A percentile compares a stretch with the other conserved stretches of the same genome.
Conservation (phyloP, 2,113 vertebrate genomes). For the Patagioenas fasciata region DNA sequence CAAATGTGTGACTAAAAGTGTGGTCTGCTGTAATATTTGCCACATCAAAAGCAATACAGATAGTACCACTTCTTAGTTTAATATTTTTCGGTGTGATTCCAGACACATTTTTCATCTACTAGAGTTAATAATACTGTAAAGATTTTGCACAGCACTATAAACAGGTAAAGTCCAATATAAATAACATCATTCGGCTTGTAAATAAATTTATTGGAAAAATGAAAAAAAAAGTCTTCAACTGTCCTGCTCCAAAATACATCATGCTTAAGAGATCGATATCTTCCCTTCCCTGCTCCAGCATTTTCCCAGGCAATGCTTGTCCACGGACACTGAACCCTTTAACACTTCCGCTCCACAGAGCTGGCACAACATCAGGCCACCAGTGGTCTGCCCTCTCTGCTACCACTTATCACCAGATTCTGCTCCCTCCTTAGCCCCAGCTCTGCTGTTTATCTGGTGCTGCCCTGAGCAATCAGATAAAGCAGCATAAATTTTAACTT, state of each 20-base stretch:
- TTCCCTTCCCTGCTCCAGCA: neutral
- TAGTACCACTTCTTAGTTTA: neutral
- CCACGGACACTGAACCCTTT: neutral
- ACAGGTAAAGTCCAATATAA: neutral
- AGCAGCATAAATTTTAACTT: neutral
- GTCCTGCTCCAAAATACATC: neutral
- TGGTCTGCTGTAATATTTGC: conserved; percentile 5
- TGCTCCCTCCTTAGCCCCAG: neutral
- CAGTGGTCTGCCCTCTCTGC: neutral
- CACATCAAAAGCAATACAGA: conserved; percentile 43
- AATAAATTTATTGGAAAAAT: neutral
- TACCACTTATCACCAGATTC: neutral
- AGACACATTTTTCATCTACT: neutral
- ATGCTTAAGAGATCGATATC: neutral
- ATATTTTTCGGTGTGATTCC: neutral
- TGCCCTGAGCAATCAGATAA: neutral
- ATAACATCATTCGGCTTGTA: neutral
- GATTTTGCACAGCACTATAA: neutral
- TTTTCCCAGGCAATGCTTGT: neutral
- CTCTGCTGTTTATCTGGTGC: neutral
- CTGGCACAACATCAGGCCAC: neutral
- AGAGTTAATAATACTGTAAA: neutral
- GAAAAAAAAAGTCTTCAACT: neutral
- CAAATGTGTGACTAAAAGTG: conserved; percentile 7
- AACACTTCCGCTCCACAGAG: neutral